Conservation (phyloP, 2,888 invertebrate species). For the Thysanoteuthis rhombus region DNA sequence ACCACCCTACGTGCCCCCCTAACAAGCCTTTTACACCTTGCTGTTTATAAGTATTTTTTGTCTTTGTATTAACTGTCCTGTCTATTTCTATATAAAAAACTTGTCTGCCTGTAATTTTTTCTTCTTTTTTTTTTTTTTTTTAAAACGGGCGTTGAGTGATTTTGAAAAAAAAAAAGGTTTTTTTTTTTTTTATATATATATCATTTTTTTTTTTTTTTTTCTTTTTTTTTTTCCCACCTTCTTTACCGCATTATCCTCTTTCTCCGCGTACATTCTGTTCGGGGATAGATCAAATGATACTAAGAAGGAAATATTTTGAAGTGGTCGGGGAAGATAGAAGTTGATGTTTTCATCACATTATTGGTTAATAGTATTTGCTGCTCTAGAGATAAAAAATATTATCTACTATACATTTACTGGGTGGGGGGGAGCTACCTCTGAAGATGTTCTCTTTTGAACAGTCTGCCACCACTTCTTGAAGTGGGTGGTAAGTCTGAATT, state of each 20-base stretch:
- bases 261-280: not conserved
- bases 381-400: no score
- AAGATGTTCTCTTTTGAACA: no score
- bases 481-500: no score
- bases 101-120: no score
- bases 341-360: not conserved
- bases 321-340: not conserved
- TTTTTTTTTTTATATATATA: no score
- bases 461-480: no score
- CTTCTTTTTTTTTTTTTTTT: not conserved
- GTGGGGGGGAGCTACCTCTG: no score
- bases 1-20: constrained; percentile 96
- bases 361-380: no score
- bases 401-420: no score
- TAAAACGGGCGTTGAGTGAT: not conserved
- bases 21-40: constrained; percentile 69
- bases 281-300: not conserved
- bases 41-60: not conserved
- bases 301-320: not conserved
- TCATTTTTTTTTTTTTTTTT: no score
- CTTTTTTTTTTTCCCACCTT: not conserved
- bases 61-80: constrained; percentile 1
- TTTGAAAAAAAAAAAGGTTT: no score
- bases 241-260: not conserved
- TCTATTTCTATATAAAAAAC: not conserved